Conservation (phyloP, 1,140 invertebrate species). For the Drosophila bocqueti region DNA sequence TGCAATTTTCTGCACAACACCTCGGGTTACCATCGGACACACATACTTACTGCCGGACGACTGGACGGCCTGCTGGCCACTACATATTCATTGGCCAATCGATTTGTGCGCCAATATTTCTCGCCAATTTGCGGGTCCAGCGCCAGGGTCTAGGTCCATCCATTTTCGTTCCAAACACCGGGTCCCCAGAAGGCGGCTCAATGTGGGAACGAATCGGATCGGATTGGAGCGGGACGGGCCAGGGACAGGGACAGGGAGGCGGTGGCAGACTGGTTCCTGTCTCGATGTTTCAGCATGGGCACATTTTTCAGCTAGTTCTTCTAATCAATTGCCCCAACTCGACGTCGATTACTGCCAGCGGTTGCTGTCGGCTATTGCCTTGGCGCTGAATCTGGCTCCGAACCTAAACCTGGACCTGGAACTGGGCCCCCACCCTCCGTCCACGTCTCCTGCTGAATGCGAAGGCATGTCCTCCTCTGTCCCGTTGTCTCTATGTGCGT, state of each 20-base stretch:
- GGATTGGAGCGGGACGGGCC: slow-evolving; percentile 12
- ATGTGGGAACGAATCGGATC: slow-evolving; percentile 20
- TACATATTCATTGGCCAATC: slow-evolving; percentile 80
- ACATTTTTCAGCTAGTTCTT: slow-evolving; percentile 65
- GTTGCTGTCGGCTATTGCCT: slow-evolving; percentile 29
- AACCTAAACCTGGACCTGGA: slow-evolving; percentile 7
- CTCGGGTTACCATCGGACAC: slow-evolving; percentile 62
- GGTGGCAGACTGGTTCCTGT: slow-evolving; percentile 33
- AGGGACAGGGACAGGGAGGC: not conserved
- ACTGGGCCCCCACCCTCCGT: not conserved
- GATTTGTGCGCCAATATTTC: slow-evolving; percentile 76
- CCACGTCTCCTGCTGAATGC: not conserved
- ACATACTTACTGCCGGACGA: slow-evolving; percentile 34
- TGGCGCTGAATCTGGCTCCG: slow-evolving; percentile 19
- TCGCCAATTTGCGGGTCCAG: slow-evolving; percentile 59
- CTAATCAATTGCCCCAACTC: slow-evolving; percentile 73
- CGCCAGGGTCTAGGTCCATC: slow-evolving; percentile 50
- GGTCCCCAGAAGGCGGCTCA: not conserved
- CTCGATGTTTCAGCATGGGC: slow-evolving; percentile 34
- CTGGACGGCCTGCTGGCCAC: slow-evolving; percentile 30
- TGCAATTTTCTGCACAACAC: slow-evolving; percentile 74
- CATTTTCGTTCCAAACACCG: slow-evolving; percentile 30
- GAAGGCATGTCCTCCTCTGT: slow-evolving; percentile 22
- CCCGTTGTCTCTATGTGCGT: slow-evolving; percentile 47
- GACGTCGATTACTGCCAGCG: slow-evolving; percentile 59